Conservation (phyloP, 30 jellyfish, hydroid and myxozoan species). For the Thelohanellus kitauei region DNA sequence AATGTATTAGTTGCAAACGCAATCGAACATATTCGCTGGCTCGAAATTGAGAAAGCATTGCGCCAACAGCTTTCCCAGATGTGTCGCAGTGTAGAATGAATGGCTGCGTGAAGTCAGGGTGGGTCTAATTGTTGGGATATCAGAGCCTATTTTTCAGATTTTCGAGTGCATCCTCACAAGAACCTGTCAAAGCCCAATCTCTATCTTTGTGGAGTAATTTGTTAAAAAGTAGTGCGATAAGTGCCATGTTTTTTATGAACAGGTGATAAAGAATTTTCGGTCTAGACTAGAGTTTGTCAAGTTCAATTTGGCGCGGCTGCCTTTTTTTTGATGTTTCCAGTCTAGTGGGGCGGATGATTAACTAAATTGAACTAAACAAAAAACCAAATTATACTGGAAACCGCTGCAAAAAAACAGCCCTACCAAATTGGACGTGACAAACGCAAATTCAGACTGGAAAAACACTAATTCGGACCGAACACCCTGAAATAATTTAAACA, state of each 20-base stretch:
- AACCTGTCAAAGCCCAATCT: slow-evolving; percentile 6
- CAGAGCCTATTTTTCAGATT: slow-evolving; percentile 1
- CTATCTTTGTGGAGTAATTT: slow-evolving; percentile 1
- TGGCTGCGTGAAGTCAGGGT: slow-evolving; percentile 8
- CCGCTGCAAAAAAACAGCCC: too few species aligned
- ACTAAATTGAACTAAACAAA: too few species aligned
- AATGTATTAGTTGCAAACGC: slow-evolving; percentile 11
- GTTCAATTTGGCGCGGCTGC: too few species aligned
- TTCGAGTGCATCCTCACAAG: slow-evolving; percentile 7
- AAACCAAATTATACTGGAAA: too few species aligned
- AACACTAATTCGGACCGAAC: too few species aligned
- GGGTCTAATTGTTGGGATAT: slow-evolving; percentile 7
- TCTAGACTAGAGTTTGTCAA: too few species aligned
- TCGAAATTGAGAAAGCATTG: slow-evolving; percentile 4
- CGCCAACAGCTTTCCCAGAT: slow-evolving; percentile 10
- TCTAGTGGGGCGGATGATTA: too few species aligned
- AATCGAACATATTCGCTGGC: slow-evolving; percentile 3
- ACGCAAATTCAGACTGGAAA: too few species aligned
- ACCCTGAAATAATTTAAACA: slow-evolving; percentile 5
- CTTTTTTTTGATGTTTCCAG: too few species aligned
- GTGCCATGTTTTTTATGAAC: slow-evolving; percentile 5
- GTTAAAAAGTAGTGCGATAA: slow-evolving; percentile 7
- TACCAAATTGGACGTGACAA: too few species aligned
- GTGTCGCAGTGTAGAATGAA: slow-evolving; percentile 11
- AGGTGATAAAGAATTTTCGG: too few species aligned